Evolutionary conservation across 1,140 invertebrate species (phyloP).

Genomic region (Drosophila bocqueti): DNA sequence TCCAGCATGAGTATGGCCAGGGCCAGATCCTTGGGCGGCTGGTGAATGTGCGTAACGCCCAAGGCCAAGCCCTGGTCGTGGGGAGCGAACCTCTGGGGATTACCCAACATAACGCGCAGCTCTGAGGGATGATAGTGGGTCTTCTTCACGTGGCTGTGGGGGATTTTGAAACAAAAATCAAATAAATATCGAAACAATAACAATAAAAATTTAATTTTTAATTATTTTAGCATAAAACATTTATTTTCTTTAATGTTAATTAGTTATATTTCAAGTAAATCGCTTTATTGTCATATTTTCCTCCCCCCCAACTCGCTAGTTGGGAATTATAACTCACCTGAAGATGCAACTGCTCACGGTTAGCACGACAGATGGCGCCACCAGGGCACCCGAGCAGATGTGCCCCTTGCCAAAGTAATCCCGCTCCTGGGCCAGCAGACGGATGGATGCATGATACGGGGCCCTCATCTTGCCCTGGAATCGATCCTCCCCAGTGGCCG

Average conservation of each 20-base stretch:
- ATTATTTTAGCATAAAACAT: not conserved
- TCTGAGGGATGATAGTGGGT: slow-evolving; percentile 72
- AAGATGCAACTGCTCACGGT: slow-evolving; percentile 86
- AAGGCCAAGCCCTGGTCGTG: slow-evolving; percentile 38
- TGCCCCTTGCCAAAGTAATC: slow-evolving; percentile 77
- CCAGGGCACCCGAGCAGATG: slow-evolving; percentile 83
- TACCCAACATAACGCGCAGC: slow-evolving; percentile 69
- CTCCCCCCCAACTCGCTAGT: not conserved
- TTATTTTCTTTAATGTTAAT: no score
- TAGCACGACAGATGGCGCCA: slow-evolving; percentile 83
- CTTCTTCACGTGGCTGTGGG: slow-evolving; percentile 23
- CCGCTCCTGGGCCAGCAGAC: slow-evolving; percentile 54
- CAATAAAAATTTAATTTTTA: not conserved
- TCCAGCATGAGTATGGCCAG: slow-evolving; percentile 77
- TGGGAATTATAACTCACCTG: slow-evolving; percentile 51
- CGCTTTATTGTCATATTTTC: not conserved
- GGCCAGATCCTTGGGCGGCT: slow-evolving; percentile 55
- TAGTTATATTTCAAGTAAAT: no score
- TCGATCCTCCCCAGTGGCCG: not conserved
- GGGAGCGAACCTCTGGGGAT: slow-evolving; percentile 64
- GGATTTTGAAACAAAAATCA: not conserved
- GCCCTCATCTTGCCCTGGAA: slow-evolving; percentile 20
- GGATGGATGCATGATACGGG: slow-evolving; percentile 79
- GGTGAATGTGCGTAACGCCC: slow-evolving; percentile 68
- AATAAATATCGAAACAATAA: not conserved